phyloP scores from a whole-genome alignment of 2,797 vertebrate genomes.

The Xenopus petersii region DNA sequence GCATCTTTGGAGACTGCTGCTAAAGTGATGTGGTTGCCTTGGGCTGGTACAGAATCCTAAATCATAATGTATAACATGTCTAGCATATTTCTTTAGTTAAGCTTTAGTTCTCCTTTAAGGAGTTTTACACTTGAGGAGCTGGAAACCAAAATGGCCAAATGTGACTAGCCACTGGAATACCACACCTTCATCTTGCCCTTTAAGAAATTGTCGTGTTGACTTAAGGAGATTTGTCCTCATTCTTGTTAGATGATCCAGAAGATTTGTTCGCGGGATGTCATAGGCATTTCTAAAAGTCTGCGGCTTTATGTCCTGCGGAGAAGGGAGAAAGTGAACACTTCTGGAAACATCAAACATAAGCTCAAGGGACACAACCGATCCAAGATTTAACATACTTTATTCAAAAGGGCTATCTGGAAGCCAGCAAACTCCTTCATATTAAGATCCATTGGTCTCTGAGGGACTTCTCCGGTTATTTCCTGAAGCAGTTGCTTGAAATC shows the following conservation, averaged over 20 bases:
- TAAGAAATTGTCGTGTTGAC: conserved; percentile 66
- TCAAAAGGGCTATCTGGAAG: conserved; percentile 88
- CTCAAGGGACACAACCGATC: background rate
- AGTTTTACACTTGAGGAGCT: no score
- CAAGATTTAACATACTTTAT: conserved; percentile 73
- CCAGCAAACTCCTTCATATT: conserved; percentile 92
- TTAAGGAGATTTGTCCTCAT: conserved; percentile 79
- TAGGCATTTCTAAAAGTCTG: conserved; percentile 78
- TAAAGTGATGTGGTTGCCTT: no score
- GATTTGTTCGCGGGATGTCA: conserved; percentile 76
- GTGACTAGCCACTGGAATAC: background rate
- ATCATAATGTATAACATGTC: no score
- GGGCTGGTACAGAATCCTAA: no score
- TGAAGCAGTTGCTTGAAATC: conserved; percentile 90
- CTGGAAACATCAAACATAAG: background rate
- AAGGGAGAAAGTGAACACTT: background rate
- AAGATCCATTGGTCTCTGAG: conserved; percentile 78
- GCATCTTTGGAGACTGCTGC: no score
- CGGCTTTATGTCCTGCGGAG: conserved; percentile 69
- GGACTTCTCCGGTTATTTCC: conserved; percentile 81
- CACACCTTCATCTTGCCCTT: conserved; percentile 76
- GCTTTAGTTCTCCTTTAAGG: no score
- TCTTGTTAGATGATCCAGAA: conserved; percentile 78
- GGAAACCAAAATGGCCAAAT: no score
- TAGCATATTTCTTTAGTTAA: no score